Base-by-base conservation (phyloP, 2,888 invertebrate species). In the Cerceris ruficornis region DNA sequence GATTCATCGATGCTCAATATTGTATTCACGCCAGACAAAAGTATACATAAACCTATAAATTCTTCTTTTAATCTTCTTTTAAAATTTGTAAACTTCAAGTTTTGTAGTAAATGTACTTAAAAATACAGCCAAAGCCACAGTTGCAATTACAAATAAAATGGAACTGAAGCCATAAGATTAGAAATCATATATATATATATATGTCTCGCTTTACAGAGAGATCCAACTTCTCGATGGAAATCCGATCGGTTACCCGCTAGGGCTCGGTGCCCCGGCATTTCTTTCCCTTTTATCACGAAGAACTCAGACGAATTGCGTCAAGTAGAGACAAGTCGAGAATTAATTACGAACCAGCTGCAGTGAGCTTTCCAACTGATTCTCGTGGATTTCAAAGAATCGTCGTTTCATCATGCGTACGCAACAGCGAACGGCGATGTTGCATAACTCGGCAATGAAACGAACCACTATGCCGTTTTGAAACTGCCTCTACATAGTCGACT, bases 391-490 rank as follows among this genome's bases (percentile, higher is more conserved):
- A 66, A 80, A 77, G 80, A 85, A 86, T 72, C 55, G 67, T 52
- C 8, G 69, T 87, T 88, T 88, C 85, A 68, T 77, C 84, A 85
- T 42, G 55, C 60, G 61, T 64, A 64, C 71, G 71, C 69, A 78
- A 73, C 73, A 60, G 57, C 42, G n/a, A 59, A 60, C 49, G 43
- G 28, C 28, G 15, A 7, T 42, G 41, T 88, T 87, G 64, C 85
- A 64, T 75, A 87, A 87, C 72, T 67, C 76, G 81, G 80, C 81
- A 84, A 86, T 85, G 81, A 83, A 84, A 85, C 80, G 74, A 85
- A 81, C 70, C 81, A 83, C 81, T 85, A 84, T 78, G 76, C 75
- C 76, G 79, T 88, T 89, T 85, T 83, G 85, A 85, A 86, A 86
- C 80, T 77, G 62, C 80, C 71, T 6, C 54, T 17, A 50, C 82